Conservation (phyloP, 2,113 vertebrate genomes). For the Strix aluco region DNA sequence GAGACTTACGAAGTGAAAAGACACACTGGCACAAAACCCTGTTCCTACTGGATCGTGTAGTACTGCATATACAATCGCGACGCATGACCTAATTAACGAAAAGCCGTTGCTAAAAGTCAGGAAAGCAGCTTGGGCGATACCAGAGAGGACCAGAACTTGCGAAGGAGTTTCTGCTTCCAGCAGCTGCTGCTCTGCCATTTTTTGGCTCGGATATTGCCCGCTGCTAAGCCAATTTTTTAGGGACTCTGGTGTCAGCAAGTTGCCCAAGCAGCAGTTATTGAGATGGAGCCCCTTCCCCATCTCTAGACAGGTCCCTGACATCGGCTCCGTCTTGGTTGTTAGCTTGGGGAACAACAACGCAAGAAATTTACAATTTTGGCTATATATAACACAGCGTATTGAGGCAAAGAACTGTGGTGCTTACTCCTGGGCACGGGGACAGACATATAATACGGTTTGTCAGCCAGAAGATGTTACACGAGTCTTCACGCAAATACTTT, state of each 20-base stretch:
- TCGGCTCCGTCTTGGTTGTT: background rate
- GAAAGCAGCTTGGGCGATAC: constrained; percentile 8
- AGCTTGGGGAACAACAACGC: background rate
- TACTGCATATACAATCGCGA: background rate
- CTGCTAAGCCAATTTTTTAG: background rate
- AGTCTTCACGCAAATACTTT: background rate
- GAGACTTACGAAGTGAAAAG: constrained; percentile 17
- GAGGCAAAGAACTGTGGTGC: constrained; percentile 15
- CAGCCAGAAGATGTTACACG: background rate
- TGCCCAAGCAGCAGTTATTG: background rate
- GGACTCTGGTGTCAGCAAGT: background rate
- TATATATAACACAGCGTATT: background rate
- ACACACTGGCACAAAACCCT: background rate
- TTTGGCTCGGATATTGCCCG: background rate
- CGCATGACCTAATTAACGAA: constrained; percentile 27
- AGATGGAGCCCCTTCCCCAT: background rate
- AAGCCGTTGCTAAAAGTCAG: background rate
- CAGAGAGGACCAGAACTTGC: constrained; percentile 33
- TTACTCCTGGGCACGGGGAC: background rate
- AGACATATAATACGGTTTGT: background rate
- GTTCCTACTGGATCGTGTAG: background rate
- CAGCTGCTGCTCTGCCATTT: constrained; percentile 37
- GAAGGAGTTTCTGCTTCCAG: constrained; percentile 39
- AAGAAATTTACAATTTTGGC: constrained; percentile 4
- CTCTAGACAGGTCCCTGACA: background rate